Percentiles rank a stretch among this genome's conserved stretches.
Conservation (phyloP, 2,797 vertebrate genomes). For the Crypturellus tataupa region DNA sequence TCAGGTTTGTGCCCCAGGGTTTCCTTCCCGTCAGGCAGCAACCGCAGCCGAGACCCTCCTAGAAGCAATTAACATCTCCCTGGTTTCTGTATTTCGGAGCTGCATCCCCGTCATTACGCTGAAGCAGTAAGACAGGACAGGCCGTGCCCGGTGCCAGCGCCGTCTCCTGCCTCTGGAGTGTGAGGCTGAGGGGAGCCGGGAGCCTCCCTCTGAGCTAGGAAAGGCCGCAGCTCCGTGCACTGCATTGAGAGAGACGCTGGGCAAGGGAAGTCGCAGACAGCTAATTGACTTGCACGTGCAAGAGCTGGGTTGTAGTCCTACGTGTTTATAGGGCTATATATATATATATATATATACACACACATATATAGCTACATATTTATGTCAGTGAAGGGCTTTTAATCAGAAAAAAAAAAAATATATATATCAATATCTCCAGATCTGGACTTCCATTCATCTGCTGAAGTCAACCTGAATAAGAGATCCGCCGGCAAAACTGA, state of each 20-base stretch:
- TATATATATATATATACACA: too few species aligned
- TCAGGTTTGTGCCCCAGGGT: constrained; percentile 25
- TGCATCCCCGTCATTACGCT: neutral
- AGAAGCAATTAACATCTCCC: constrained; percentile 44
- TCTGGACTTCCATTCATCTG: neutral
- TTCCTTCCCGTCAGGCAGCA: neutral
- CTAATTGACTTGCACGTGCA: neutral
- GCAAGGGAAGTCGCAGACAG: neutral
- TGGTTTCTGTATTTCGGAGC: neutral
- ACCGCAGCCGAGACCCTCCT: constrained; percentile 17
- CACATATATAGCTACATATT: neutral
- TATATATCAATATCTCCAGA: neutral
- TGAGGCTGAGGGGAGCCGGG: neutral
- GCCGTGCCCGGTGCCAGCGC: neutral
- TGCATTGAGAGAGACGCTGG: neutral
- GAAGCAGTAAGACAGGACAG: neutral
- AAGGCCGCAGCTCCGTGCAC: neutral
- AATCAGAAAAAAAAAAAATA: neutral
- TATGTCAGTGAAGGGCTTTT: neutral
- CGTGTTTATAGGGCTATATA: neutral
- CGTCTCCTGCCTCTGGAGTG: rapidly evolving
- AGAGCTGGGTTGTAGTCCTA: neutral
- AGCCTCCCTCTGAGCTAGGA: neutral
- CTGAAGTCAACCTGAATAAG: neutral
- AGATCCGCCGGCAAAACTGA: neutral